Evolutionary conservation across 35 echinoderm and acorn worm species (phyloP).

Genomic region (Apostichopus californicus): DNA sequence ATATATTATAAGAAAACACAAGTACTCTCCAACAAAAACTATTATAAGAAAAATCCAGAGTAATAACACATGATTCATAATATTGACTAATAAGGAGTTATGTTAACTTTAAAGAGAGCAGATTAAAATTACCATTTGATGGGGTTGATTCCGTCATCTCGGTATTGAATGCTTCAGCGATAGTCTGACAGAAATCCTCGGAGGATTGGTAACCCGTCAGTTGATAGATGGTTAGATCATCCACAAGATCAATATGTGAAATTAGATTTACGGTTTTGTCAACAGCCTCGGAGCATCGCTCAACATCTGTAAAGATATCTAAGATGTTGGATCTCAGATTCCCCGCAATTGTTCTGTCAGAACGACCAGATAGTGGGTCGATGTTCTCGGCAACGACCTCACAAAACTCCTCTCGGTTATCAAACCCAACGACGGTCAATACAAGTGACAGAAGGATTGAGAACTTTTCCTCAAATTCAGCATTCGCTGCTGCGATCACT

Average conservation of each 20-base stretch:
- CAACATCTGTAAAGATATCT: constrained; percentile 7
- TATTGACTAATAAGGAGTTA: no score
- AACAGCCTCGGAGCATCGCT: background rate
- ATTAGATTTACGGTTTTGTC: background rate
- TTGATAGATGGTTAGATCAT: background rate
- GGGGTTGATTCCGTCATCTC: background rate
- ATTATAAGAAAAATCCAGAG: no score
- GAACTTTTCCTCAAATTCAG: background rate
- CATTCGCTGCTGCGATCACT: background rate
- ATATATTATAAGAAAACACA: no score
- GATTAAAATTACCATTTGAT: background rate
- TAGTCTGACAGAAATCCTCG: constrained; percentile 1
- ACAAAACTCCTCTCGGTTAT: background rate
- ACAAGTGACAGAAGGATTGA: background rate
- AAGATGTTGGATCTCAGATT: background rate
- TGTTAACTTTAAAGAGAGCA: no score
- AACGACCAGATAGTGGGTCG: constrained; percentile 2
- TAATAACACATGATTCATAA: no score
- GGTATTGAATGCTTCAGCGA: background rate
- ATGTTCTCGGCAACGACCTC: background rate
- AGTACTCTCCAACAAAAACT: no score
- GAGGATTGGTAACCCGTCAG: background rate
- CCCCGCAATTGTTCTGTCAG: background rate
- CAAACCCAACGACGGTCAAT: background rate
- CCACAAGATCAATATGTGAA: background rate